Conservation (phyloP, 2,113 vertebrate genomes). For the Chunga burmeisteri region DNA sequence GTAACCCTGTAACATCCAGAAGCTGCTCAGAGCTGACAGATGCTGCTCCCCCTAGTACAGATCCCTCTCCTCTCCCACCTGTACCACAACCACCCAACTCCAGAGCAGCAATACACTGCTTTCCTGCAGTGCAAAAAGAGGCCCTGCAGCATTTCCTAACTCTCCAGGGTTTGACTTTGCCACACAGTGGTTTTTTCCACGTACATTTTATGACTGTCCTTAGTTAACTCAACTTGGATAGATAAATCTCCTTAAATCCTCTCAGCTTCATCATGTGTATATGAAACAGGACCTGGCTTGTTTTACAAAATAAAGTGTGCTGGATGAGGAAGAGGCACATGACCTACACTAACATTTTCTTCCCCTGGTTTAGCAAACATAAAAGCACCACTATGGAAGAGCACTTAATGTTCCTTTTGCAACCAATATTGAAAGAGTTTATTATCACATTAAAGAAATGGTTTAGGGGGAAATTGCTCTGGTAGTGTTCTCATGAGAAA, state of each 20-base stretch:
- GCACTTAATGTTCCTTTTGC: slow-evolving; percentile 15
- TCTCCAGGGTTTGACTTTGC: neutral
- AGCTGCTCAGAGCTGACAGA: neutral
- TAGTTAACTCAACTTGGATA: neutral
- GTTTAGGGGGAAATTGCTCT: neutral
- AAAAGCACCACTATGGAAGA: slow-evolving; percentile 20
- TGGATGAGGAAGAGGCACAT: neutral
- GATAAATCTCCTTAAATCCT: neutral
- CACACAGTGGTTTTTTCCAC: neutral
- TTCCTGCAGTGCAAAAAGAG: neutral
- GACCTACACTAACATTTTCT: slow-evolving; percentile 8
- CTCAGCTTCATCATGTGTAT: neutral
- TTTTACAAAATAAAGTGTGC: slow-evolving; percentile 24
- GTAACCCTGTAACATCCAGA: neutral
- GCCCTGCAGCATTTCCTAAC: neutral
- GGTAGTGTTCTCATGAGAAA: neutral
- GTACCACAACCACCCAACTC: neutral
- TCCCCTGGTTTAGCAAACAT: neutral
- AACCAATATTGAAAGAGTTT: slow-evolving; percentile 26
- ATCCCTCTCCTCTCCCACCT: fast-evolving
- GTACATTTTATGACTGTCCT: neutral
- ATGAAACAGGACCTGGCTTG: slow-evolving; percentile 27
- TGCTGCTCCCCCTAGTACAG: neutral
- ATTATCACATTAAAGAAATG: slow-evolving; percentile 6
- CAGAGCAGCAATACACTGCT: fast-evolving